These are phyloP conservation scores for Brachyistius frenatus DNA, from an alignment of 2,113 vertebrate genomes.

Conservation along the genomic window DNA sequence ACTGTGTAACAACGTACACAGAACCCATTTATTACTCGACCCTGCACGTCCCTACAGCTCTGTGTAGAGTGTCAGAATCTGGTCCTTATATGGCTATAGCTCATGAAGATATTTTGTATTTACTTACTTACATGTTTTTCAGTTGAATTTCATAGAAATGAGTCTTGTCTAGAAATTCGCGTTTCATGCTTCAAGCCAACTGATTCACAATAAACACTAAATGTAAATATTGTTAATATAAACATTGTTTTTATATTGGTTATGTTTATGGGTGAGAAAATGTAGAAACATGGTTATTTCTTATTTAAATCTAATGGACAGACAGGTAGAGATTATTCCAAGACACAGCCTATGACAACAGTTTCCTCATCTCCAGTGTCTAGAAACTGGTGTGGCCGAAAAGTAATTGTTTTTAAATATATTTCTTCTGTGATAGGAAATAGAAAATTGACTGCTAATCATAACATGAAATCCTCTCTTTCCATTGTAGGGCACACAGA, in stretches of 20 bases:
- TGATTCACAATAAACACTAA: not conserved
- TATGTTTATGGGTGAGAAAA: not conserved
- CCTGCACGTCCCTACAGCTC: too few species aligned
- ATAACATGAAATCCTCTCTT: not conserved
- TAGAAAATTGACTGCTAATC: not conserved
- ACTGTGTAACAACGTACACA: too few species aligned
- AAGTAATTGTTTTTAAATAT: not conserved
- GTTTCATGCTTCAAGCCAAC: too few species aligned
- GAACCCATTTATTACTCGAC: too few species aligned
- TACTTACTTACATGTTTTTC: too few species aligned
- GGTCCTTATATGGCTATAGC: too few species aligned
- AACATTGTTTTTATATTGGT: not conserved
- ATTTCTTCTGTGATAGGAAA: not conserved
- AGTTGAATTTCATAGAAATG: too few species aligned
- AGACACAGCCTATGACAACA: too few species aligned
- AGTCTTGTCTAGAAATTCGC: too few species aligned
- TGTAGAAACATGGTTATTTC: not conserved
- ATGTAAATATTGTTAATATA: not conserved
- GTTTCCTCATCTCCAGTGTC: too few species aligned
- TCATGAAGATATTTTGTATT: too few species aligned
- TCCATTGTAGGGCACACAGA: slow-evolving; percentile 17
- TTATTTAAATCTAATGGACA: not conserved
- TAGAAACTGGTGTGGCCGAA: not conserved
- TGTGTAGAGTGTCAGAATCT: too few species aligned
- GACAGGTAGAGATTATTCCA: not conserved